Conservation (phyloP, 2,888 invertebrate genomes). For the Patella ulyssiponensis region DNA sequence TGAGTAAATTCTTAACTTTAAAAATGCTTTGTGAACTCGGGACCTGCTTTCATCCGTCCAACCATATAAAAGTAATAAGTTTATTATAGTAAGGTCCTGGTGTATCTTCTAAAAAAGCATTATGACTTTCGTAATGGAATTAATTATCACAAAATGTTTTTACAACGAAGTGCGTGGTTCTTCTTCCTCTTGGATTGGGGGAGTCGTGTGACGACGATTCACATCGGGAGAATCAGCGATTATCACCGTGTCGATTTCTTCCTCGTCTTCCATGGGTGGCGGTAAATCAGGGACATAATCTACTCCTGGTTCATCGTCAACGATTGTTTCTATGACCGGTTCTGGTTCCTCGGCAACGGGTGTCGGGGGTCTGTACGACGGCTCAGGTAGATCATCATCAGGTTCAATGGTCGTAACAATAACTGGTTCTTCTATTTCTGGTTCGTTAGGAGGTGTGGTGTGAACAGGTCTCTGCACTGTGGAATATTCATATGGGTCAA, state of each 20-base stretch:
- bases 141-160: too few species aligned
- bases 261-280: neutral
- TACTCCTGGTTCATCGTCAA: neutral
- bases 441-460: neutral
- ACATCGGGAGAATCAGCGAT: neutral
- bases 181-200: neutral
- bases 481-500: conserved; percentile 24
- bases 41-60: too few species aligned
- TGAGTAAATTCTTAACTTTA: too few species aligned
- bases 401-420: conserved; percentile 15
- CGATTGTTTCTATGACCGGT: conserved; percentile 31
- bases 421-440: conserved; percentile 15
- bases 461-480: conserved; percentile 33
- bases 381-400: neutral
- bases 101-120: too few species aligned
- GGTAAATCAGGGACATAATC: neutral
- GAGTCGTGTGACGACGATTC: neutral
- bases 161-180: neutral
- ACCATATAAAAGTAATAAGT: too few species aligned
- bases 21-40: too few species aligned
- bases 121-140: too few species aligned
- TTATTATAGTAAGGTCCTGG: too few species aligned
- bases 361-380: neutral
- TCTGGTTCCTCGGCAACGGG: conserved; percentile 14
- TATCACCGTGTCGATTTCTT: neutral